Evolutionary conservation across 2,797 vertebrate genomes (phyloP).

Genomic region (Botia kubotai): DNA sequence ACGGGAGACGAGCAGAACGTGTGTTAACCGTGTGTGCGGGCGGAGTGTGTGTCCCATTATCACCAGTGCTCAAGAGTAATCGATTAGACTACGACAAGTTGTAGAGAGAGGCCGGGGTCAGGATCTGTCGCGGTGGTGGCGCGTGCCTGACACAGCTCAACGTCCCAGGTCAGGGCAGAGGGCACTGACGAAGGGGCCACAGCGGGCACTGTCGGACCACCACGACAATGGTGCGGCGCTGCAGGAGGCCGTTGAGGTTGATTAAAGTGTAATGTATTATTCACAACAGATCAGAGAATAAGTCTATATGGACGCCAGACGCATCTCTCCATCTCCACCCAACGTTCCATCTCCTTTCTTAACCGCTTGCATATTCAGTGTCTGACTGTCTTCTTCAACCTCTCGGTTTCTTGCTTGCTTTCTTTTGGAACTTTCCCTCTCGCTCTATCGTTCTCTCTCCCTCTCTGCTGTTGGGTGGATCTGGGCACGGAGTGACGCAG

Average conservation of each 20-base stretch:
- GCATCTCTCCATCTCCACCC: slow-evolving; percentile 29
- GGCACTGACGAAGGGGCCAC: slow-evolving; percentile 33
- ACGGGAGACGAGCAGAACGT: slow-evolving; percentile 40
- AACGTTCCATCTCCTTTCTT: slow-evolving; percentile 46
- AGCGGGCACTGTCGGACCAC: slow-evolving; percentile 28
- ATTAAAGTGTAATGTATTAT: slow-evolving; percentile 72
- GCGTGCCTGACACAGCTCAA: slow-evolving; percentile 68
- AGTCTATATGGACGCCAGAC: slow-evolving; percentile 29
- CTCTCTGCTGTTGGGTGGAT: slow-evolving; percentile 50
- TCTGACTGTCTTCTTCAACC: slow-evolving; percentile 33
- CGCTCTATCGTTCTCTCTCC: slow-evolving; percentile 4
- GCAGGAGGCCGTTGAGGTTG: slow-evolving; percentile 45
- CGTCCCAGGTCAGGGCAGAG: slow-evolving; percentile 53
- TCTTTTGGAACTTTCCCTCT: slow-evolving; percentile 9
- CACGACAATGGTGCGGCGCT: slow-evolving; percentile 40
- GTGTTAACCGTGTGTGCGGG: slow-evolving; percentile 45
- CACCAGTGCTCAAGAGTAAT: slow-evolving; percentile 72
- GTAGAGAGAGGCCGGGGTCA: slow-evolving; percentile 69
- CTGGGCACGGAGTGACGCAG: slow-evolving; percentile 39
- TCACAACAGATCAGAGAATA: slow-evolving; percentile 57
- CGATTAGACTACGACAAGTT: slow-evolving; percentile 72
- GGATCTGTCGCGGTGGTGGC: slow-evolving; percentile 68
- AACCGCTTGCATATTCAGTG: slow-evolving; percentile 55
- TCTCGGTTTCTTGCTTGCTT: slow-evolving; percentile 6
- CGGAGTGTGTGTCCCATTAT: slow-evolving; percentile 39